phyloP scores from a whole-genome alignment of 2,797 vertebrate species.

The Takifugu ocellatus region DNA sequence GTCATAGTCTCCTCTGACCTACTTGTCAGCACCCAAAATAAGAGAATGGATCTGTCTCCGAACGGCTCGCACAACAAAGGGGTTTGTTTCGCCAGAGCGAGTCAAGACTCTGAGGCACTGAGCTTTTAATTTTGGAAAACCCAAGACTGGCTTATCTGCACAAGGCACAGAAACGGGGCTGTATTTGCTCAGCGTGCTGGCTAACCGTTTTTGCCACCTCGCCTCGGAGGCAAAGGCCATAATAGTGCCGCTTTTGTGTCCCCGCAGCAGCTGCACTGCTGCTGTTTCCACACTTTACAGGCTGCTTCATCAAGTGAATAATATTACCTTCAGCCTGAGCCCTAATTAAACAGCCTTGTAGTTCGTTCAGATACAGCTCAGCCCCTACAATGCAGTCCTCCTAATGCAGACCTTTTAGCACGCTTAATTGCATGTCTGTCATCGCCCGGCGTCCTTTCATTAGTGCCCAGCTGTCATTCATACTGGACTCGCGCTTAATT shows the following conservation, averaged over 20 bases:
- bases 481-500: slow-evolving; percentile 41
- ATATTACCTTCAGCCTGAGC: slow-evolving; percentile 63
- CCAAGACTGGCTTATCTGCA: slow-evolving; percentile 46
- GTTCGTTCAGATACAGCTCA: slow-evolving; percentile 55
- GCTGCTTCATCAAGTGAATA: slow-evolving; percentile 67
- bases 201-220: slow-evolving; percentile 54
- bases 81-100: slow-evolving; percentile 61
- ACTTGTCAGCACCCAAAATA: slow-evolving; percentile 80
- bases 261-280: slow-evolving; percentile 61
- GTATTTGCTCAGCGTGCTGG: slow-evolving; percentile 25
- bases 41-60: slow-evolving; percentile 77
- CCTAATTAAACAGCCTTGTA: slow-evolving; percentile 64
- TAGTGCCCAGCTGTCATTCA: slow-evolving; percentile 50
- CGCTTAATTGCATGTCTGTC: slow-evolving; percentile 51
- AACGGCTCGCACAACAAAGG: slow-evolving; percentile 70
- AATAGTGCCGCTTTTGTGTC: slow-evolving; percentile 63
- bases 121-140: slow-evolving; percentile 54
- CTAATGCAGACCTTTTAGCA: slow-evolving; percentile 62
- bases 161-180: slow-evolving; percentile 32
- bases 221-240: slow-evolving; percentile 53
- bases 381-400: slow-evolving; percentile 47
- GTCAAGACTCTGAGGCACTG: slow-evolving; percentile 44
- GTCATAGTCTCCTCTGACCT: slow-evolving; percentile 82
- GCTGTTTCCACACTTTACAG: slow-evolving; percentile 60
- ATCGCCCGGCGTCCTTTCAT: slow-evolving; percentile 41